Conservation (phyloP, 1,140 invertebrate species). For the Aphaenogaster floridana region DNA sequence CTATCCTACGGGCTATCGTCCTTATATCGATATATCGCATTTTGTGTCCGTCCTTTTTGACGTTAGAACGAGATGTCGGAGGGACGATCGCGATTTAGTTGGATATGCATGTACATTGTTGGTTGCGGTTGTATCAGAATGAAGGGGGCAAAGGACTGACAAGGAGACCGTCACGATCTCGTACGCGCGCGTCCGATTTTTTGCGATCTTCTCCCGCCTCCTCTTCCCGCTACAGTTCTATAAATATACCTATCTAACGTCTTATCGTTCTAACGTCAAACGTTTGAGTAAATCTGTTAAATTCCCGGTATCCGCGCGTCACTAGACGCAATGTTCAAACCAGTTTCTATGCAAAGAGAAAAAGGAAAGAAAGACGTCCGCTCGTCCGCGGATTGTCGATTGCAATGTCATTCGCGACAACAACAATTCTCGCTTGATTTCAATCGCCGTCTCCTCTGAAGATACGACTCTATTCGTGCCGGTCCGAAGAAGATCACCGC, state of each 20-base stretch:
- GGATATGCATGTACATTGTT: background rate
- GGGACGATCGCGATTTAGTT: background rate
- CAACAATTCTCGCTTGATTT: background rate
- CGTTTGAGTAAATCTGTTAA: slow-evolving; percentile 63
- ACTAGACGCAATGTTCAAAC: slow-evolving; percentile 37
- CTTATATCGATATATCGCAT: background rate
- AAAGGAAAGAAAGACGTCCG: background rate
- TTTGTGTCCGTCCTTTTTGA: background rate
- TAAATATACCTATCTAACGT: background rate
- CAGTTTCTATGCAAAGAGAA: slow-evolving; percentile 13
- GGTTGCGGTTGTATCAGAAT: background rate
- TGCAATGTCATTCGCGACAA: slow-evolving; percentile 1
- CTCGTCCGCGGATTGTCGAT: slow-evolving; percentile 12
- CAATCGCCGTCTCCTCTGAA: background rate
- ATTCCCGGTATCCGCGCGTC: slow-evolving; percentile 55
- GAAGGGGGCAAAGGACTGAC: background rate
- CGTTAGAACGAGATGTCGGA: background rate
- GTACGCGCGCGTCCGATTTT: background rate
- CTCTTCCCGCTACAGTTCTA: background rate
- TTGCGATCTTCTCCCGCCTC: background rate
- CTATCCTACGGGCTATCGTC: background rate
- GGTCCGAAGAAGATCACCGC: background rate
- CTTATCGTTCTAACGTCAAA: slow-evolving; percentile 45
- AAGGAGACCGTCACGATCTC: background rate
- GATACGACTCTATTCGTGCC: background rate